Conservation (phyloP, 2,797 vertebrate genomes). For the Glossophaga mutica region DNA sequence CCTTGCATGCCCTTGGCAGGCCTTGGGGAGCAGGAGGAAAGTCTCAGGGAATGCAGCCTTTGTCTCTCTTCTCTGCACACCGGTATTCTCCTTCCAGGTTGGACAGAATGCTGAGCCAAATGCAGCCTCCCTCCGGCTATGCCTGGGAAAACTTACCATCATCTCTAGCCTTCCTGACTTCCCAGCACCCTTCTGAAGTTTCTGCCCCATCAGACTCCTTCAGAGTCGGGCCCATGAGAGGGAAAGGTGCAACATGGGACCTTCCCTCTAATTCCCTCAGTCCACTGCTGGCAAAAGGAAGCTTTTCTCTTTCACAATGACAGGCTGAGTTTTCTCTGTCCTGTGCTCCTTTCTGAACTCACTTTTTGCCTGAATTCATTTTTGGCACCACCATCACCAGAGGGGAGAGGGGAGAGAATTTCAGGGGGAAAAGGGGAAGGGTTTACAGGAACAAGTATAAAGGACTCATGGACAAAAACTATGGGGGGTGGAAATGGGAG, state of each 20-base stretch:
- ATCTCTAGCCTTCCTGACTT: not conserved
- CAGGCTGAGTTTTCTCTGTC: not conserved
- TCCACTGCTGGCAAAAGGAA: not conserved
- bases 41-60: not conserved
- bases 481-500: too few relatives aligned
- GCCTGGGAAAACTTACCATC: not conserved
- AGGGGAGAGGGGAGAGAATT: too few relatives aligned
- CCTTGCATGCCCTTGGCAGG: not conserved
- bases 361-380: not conserved
- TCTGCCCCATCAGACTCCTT: not conserved
- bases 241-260: not conserved
- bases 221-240: not conserved
- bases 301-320: not conserved
- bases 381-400: not conserved
- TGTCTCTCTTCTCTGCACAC: not conserved
- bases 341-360: not conserved
- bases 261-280: not conserved
- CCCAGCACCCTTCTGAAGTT: not conserved
- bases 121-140: not conserved
- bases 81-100: not conserved
- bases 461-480: too few relatives aligned
- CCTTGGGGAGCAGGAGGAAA: accelerated
- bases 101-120: not conserved
- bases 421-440: too few relatives aligned
- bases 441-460: too few relatives aligned